Evolutionary conservation across 2,113 vertebrate species (phyloP).

Genomic region (Melanerpes formicivorus): DNA sequence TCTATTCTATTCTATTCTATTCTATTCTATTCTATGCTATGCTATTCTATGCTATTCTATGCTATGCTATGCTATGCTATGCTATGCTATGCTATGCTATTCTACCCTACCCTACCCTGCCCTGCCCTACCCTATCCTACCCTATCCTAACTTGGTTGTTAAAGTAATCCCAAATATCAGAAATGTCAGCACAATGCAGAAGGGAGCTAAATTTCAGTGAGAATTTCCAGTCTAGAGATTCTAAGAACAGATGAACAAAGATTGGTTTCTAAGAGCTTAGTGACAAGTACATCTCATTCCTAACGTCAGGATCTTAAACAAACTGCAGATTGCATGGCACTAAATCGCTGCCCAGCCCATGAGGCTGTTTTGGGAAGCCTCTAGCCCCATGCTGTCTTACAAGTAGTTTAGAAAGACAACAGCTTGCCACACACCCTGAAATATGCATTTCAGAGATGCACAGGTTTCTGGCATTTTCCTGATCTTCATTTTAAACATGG

Average conservation of each 20-base stretch:
- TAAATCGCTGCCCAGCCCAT: not conserved
- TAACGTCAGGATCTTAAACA: not conserved
- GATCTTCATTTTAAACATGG: not conserved
- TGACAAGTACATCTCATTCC: not conserved
- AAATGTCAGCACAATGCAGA: not conserved
- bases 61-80: too few species aligned
- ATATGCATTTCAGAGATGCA: not conserved
- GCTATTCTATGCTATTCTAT: too few species aligned
- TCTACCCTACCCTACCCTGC: too few species aligned
- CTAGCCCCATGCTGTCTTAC: not conserved
- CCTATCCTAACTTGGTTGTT: too few species aligned
- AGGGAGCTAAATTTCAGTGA: not conserved
- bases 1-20: too few species aligned
- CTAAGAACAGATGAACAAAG: not conserved
- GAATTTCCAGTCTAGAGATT: not conserved
- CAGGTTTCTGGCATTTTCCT: not conserved
- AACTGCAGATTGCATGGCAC: not conserved
- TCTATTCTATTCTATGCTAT: too few species aligned
- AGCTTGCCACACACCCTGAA: not conserved
- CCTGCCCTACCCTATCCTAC: too few species aligned
- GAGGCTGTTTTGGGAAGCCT: not conserved
- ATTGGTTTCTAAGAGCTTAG: not conserved
- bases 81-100: too few species aligned
- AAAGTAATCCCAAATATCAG: too few species aligned
- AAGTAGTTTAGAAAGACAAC: not conserved